Evolutionary conservation across 2,113 vertebrate species (phyloP), one percentile per base, ranked within the genome.

Genomic region (Steatornis caripensis): DNA sequence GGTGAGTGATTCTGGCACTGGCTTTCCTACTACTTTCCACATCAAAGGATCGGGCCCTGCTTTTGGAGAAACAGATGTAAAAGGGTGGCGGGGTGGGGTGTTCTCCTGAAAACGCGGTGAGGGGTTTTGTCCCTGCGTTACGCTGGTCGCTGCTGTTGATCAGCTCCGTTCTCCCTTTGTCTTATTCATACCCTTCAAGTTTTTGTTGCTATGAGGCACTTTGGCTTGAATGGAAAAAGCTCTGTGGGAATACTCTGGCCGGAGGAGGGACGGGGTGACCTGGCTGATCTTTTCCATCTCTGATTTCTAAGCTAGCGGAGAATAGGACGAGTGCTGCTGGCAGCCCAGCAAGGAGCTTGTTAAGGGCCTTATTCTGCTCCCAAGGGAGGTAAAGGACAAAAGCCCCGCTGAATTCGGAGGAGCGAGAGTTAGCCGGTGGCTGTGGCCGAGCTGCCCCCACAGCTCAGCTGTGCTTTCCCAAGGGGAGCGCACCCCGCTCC

Each of bases 1-100:
- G 65, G 98, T 99, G 93, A 98, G 98, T 98, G 68, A 79, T 62
- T 54, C 65, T 69, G 43, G 43, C 8, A 3, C 1, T 8, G 29
- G 43, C 91, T 91, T 87, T 87, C 87, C 57, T 77, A 27, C 36
- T 46, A 24, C 37, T 17, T 5, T 0, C 8, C 1, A 6, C 17
- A n/a, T n/a, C n/a, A n/a, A n/a, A 57, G 61, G 77, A 82, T 41
- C 0, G 2, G 68, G 57, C 45, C 65, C 53, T 58, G 62, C 34
- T 22, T 36, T 69, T 91, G 53, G 23, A 87, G 70, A 68, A 93
- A 26, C 29, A 60, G 45, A 32, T 16, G 8, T 24, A 61, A 41
- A 43, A 54, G 5, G 12, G 8, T 16, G 57, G 24, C 20, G 46
- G 15, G 9, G 46, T 48, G 41, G 43, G 27, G 26, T 60, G 55